Evolutionary conservation across 2,797 vertebrate species (phyloP).

Genomic region (Buphagus erythrorhynchus): DNA sequence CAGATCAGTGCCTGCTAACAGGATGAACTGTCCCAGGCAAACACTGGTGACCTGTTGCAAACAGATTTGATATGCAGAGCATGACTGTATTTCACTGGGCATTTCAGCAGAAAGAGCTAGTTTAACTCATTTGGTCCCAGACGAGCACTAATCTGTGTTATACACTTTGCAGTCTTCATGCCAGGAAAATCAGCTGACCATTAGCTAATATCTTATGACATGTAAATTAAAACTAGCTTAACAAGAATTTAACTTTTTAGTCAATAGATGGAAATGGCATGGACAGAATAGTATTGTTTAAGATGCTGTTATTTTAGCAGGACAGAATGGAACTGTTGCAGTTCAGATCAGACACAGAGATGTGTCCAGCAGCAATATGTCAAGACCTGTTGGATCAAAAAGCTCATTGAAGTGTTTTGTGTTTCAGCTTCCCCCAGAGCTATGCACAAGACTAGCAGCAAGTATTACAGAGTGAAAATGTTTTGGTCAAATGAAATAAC

Average conservation of each 20-base stretch:
- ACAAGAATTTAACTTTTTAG: background rate
- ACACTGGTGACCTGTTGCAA: background rate
- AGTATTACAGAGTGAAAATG: background rate
- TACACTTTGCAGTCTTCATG: background rate
- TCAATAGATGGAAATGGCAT: background rate
- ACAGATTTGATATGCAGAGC: background rate
- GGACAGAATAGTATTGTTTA: background rate
- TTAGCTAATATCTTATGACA: background rate
- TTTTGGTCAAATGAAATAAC: background rate
- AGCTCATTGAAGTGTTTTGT: background rate
- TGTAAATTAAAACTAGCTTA: background rate
- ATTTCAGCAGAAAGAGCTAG: background rate
- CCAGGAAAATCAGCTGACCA: background rate
- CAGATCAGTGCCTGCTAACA: background rate
- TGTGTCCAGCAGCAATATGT: background rate
- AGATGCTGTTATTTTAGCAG: background rate
- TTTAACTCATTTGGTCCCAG: background rate
- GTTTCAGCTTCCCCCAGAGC: background rate
- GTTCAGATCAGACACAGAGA: background rate
- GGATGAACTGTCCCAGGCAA: background rate
- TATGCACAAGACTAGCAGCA: background rate
- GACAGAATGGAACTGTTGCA: background rate
- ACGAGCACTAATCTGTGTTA: background rate
- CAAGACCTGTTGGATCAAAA: conserved; percentile 9
- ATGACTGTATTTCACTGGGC: background rate